phyloP scores from a whole-genome alignment of 2,113 vertebrate genomes.

The Trinectes maculatus region DNA sequence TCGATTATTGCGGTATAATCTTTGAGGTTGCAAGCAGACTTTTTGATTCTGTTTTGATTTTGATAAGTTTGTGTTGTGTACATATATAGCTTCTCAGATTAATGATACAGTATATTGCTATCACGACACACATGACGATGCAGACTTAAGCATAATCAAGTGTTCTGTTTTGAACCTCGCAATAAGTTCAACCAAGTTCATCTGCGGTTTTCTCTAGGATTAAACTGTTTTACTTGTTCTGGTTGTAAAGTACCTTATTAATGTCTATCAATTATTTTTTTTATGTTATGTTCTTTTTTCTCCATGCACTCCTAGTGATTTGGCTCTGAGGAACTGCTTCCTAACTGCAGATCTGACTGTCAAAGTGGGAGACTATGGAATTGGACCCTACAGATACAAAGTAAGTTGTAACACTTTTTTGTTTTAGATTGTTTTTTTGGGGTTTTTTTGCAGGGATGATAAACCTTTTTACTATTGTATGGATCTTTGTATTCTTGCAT shows the following conservation, averaged over 20 bases:
- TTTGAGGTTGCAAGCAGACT: too few relatives aligned
- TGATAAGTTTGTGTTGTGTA: too few relatives aligned
- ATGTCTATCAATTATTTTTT: not conserved
- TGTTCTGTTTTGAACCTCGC: too few relatives aligned
- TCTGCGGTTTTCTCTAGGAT: too few relatives aligned
- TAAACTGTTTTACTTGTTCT: too few relatives aligned
- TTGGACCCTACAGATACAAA: constrained; percentile 93
- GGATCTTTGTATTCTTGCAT: not conserved
- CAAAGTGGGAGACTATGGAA: constrained; percentile 96
- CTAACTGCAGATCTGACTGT: constrained; percentile 95
- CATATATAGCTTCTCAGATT: too few relatives aligned
- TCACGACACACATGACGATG: too few relatives aligned
- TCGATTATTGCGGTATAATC: too few relatives aligned
- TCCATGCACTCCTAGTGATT: constrained; percentile 83
- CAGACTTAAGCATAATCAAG: too few relatives aligned
- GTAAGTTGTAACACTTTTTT: constrained; percentile 75
- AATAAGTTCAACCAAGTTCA: too few relatives aligned
- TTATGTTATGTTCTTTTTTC: constrained; percentile 25
- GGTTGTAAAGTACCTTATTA: not conserved
- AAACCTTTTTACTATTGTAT: not conserved
- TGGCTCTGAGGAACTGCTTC: constrained; percentile 95
- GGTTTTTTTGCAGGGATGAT: not conserved
- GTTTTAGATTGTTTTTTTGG: too few relatives aligned
- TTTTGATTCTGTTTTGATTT: constrained; percentile 3
- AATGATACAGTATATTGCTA: too few relatives aligned